phyloP scores from a whole-genome alignment of 2,113 vertebrate genomes.

The Edolisoma coerulescens region DNA sequence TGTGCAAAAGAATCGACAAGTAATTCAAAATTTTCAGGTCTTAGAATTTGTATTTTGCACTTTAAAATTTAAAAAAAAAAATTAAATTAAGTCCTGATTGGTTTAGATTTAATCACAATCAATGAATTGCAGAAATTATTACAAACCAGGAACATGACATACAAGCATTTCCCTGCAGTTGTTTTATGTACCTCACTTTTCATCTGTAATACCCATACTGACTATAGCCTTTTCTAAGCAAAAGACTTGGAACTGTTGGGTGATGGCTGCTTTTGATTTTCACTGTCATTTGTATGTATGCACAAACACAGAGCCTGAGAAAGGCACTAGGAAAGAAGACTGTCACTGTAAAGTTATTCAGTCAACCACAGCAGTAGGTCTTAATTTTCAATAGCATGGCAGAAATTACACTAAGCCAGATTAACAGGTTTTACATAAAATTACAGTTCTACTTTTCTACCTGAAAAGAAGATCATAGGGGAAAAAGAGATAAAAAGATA shows the following conservation, averaged over 20 bases:
- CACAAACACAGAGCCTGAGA: not conserved
- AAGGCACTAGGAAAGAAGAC: not conserved
- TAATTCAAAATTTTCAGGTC: not conserved
- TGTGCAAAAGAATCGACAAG: not conserved
- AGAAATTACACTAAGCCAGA: not conserved
- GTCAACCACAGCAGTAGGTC: not conserved
- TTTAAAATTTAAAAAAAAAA: no score
- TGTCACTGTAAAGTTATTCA: not conserved
- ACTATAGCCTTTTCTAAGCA: not conserved
- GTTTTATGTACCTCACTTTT: not conserved
- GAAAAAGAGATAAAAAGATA: not conserved
- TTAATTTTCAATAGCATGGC: not conserved
- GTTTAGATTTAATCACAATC: not conserved
- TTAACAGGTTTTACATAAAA: not conserved
- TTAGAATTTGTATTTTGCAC: not conserved
- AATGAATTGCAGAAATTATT: not conserved
- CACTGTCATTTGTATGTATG: not conserved
- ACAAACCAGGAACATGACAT: not conserved
- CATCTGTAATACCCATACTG: not conserved
- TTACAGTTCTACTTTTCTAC: not conserved
- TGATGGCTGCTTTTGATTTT: not conserved
- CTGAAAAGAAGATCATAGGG: not conserved
- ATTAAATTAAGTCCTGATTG: not conserved
- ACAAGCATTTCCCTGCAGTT: not conserved
- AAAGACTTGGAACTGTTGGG: not conserved